Conservation (phyloP, 2,113 vertebrate genomes). For the Dasyprocta punctata region DNA sequence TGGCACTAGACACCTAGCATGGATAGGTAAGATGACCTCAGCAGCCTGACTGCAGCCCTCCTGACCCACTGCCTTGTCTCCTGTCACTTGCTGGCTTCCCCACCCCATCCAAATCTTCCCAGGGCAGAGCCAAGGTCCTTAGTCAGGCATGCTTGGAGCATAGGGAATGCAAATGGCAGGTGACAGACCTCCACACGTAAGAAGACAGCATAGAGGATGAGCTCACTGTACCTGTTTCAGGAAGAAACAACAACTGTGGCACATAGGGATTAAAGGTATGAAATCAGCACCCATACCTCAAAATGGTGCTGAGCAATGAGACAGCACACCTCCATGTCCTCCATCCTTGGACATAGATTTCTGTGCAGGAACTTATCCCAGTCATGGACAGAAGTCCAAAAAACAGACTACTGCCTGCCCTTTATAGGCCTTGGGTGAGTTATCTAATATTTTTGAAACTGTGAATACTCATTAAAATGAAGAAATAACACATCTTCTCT, state of each 20-base stretch:
- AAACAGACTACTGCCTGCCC: not conserved
- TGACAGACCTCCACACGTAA: not conserved
- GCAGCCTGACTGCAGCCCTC: not conserved
- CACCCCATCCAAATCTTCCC: not conserved
- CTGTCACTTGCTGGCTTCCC: not conserved
- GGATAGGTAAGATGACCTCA: not conserved
- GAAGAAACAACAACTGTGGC: not conserved
- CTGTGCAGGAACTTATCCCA: not conserved
- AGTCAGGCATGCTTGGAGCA: not conserved
- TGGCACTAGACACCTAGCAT: not conserved
- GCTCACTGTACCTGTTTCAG: not conserved
- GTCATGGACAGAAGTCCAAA: not conserved
- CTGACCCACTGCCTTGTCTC: not conserved
- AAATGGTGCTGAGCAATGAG: not conserved
- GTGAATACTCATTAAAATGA: not conserved
- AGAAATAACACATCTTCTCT: not conserved
- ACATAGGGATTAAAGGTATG: accelerated
- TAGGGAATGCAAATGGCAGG: not conserved
- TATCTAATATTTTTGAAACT: not conserved
- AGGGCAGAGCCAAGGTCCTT: not conserved
- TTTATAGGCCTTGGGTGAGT: not conserved
- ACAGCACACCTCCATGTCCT: not conserved
- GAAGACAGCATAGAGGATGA: not conserved
- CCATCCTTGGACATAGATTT: not conserved
- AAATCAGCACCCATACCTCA: not conserved